A percentile compares a stretch with the other conserved stretches of the same genome.
These are phyloP conservation scores for Phragmatobia fuliginosa DNA, from an alignment of 2,888 invertebrate species.

Conservation along the genomic window DNA sequence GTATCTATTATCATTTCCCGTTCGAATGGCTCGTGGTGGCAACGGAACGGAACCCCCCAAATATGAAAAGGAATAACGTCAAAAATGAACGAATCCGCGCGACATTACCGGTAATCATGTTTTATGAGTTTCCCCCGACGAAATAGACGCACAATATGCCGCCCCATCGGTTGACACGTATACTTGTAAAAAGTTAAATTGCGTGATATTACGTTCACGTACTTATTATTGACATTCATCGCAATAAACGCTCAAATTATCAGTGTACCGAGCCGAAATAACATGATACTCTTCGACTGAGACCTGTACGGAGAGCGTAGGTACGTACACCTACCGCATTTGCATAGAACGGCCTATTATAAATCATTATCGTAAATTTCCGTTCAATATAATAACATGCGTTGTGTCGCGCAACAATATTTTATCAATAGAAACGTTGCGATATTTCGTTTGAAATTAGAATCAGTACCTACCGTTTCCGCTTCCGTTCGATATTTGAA, in stretches of 20 bases:
- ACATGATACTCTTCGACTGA: constrained; percentile 42
- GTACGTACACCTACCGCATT: constrained; percentile 54
- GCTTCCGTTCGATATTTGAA: constrained; percentile 86
- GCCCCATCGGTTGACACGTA: constrained; percentile 67
- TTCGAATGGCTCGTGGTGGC: constrained; percentile 45
- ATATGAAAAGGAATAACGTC: constrained; percentile 64
- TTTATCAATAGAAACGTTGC: constrained; percentile 84
- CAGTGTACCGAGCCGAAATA: constrained; percentile 36
- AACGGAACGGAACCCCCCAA: constrained; percentile 49
- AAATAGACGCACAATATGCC: constrained; percentile 69
- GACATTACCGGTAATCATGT: constrained; percentile 79
- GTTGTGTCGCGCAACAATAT: constrained; percentile 74
- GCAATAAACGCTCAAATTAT: constrained; percentile 54
- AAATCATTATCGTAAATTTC: constrained; percentile 81
- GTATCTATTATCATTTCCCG: constrained; percentile 36
- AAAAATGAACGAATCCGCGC: constrained; percentile 70
- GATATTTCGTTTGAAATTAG: constrained; percentile 85
- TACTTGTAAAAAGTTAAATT: constrained; percentile 78
- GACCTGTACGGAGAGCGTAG: constrained; percentile 32
- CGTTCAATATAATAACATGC: constrained; percentile 81
- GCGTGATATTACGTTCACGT: constrained; percentile 57
- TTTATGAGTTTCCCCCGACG: constrained; percentile 79
- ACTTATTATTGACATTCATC: constrained; percentile 56
- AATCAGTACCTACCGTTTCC: constrained; percentile 85
- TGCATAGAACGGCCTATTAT: constrained; percentile 71